These are phyloP conservation scores for Eilema caniola DNA, from an alignment of 2,888 invertebrate species.

Conservation along the genomic window DNA sequence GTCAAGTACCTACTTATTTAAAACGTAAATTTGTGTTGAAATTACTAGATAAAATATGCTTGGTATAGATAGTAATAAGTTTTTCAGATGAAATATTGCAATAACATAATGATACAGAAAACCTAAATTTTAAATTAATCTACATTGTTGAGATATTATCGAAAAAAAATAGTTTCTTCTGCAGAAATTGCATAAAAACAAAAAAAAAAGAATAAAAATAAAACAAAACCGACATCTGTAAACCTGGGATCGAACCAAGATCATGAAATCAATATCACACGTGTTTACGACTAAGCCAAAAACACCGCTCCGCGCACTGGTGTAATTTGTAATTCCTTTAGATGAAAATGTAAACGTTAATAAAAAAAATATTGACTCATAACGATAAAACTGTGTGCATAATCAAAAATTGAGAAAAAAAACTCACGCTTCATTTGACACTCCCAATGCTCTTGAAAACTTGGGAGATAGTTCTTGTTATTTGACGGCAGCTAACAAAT, in stretches of 20 bases:
- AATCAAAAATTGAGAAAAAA: not conserved
- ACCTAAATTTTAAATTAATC: not conserved
- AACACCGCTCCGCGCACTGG: conserved; percentile 30
- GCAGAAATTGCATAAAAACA: not conserved
- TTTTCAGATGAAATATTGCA: not conserved
- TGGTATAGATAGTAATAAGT: not conserved
- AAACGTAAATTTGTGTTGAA: not conserved
- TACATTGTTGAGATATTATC: not conserved
- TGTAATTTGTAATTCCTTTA: conserved; percentile 45
- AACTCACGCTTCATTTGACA: conserved; percentile 29
- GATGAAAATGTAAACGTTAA: conserved; percentile 18
- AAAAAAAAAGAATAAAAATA: not conserved
- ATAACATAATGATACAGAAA: not conserved
- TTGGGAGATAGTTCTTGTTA: conserved; percentile 24
- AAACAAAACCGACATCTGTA: not conserved
- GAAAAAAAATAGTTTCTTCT: not conserved
- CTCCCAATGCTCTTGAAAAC: conserved; percentile 25
- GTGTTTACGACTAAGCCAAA: conserved; percentile 56
- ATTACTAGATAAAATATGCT: not conserved
- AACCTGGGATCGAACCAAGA: conserved; percentile 66
- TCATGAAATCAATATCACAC: conserved; percentile 53
- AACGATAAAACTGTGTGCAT: not conserved
- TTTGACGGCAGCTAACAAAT: not conserved
- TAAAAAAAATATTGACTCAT: conserved; percentile 35
- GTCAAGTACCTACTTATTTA: not conserved